Percentiles rank a stretch among this genome's conserved stretches.
Evolutionary conservation across 2,797 vertebrate genomes (phyloP).

Genomic region (Helicolenus hilgendorfi): DNA sequence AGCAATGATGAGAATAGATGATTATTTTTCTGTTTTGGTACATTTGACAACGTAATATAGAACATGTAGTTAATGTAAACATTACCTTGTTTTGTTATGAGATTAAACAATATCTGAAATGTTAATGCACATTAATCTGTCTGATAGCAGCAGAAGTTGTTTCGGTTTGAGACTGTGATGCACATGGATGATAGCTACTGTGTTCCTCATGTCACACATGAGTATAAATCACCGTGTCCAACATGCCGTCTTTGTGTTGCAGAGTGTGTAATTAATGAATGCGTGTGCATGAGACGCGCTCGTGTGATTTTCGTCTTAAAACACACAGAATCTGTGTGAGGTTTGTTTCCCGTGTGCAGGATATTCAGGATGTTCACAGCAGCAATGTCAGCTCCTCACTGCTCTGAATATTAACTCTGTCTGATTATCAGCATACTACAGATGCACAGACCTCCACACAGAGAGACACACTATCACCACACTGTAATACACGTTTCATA

Average conservation of each 20-base stretch:
- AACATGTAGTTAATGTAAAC: not conserved
- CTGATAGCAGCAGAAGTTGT: not conserved
- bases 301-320: not conserved
- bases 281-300: not conserved
- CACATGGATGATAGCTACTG: not conserved
- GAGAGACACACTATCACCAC: not conserved
- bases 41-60: not conserved
- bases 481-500: not conserved
- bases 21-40: not conserved
- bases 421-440: conserved; percentile 38
- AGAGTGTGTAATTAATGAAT: conserved; percentile 23
- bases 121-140: not conserved
- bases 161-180: not conserved
- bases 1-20: not conserved
- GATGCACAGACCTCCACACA: not conserved
- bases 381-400: not conserved
- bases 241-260: not conserved
- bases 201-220: not conserved
- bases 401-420: conserved; percentile 29
- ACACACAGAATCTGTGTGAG: not conserved
- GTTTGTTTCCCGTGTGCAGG: not conserved
- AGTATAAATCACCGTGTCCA: not conserved
- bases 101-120: not conserved
- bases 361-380: conserved; percentile 8
- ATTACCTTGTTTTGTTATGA: not conserved